Evolutionary conservation across 2,113 vertebrate species (phyloP), one percentile per base, ranked within the genome.

Genomic region (Apteryx owenii): DNA sequence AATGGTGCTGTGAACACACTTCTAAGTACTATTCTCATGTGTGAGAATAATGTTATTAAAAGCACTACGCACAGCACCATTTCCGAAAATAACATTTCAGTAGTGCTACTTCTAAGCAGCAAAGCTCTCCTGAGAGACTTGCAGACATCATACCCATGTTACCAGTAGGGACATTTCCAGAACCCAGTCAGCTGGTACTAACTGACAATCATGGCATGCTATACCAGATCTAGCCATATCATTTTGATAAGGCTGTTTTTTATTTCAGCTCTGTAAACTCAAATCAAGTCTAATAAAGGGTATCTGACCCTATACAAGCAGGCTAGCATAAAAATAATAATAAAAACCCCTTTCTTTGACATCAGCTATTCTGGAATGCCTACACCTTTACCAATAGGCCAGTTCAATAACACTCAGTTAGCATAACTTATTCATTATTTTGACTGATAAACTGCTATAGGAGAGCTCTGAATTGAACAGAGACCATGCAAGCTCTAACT

Each of bases 31-130:
- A 29, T 22, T 75, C 14, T 53, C 22, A 25, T 6, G 10, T 0
- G 11, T 1, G 12, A 76, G 51, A 87, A 58, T 69, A 23, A 7
- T 1, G 1, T 38, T 38, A 26, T 26, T 76, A 79, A 91, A 89
- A 91, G 12, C 2, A 0, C 14, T 18, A 12, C 0, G 0, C 60
- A 42, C 1, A 2, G 21, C 25, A 69, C 9, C 6, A 60, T 18
- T 83, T 86, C 44, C 36, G 58, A 70, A 90, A 81, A 60, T 9
- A 77, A 6, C 9, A 20, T 78, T 81, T 78, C 65, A 54, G 12
- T 56, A 79, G 25, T 21, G 13, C n/a, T 61, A 61, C n/a, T 25
- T 53, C 28, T 53, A 19, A 90, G 36, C 33, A 72, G 42, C 6
- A 68, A 66, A 69, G 53, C 60, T 46, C 33, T 56, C 10, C 60